phyloP scores from a whole-genome alignment of 2,797 vertebrate species.

The Hydrolagus colliei region DNA sequence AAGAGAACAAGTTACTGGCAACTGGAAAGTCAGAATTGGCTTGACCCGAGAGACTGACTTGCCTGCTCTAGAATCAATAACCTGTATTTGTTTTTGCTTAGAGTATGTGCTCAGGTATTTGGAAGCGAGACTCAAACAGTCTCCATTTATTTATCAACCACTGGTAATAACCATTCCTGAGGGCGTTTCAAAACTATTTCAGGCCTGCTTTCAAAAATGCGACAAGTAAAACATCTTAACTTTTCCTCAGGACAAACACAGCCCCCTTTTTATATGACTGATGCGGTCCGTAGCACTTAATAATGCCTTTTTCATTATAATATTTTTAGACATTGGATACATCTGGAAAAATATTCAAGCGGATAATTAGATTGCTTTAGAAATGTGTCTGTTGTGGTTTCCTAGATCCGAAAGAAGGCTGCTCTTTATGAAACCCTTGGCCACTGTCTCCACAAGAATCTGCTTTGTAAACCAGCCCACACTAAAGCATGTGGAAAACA shows the following conservation, averaged over 20 bases:
- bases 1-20: conserved; percentile 16
- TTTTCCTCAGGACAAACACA: conserved; percentile 53
- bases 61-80: conserved; percentile 22
- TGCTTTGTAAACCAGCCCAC: conserved; percentile 66
- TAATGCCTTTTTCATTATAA: conserved; percentile 62
- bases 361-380: conserved; percentile 72
- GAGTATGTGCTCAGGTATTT: conserved; percentile 15
- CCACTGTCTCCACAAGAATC: conserved; percentile 55
- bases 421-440: conserved; percentile 65
- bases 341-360: conserved; percentile 72
- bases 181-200: conserved; percentile 48
- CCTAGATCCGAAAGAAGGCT: conserved; percentile 64
- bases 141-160: conserved; percentile 35
- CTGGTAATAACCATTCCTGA: conserved; percentile 39
- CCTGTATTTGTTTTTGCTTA: conserved; percentile 23
- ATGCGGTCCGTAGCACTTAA: conserved; percentile 53
- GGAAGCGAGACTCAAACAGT: conserved; percentile 14
- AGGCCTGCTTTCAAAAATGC: conserved; percentile 47
- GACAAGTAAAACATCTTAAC: conserved; percentile 41
- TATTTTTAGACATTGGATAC: conserved; percentile 66
- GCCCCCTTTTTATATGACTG: conserved; percentile 58
- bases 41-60: conserved; percentile 18
- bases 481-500: conserved; percentile 71
- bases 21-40: conserved; percentile 6
- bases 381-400: conserved; percentile 69